These are phyloP conservation scores for Listrodromus nycthemerus DNA, from an alignment of 2,888 invertebrate genomes.

Conservation along the genomic window DNA sequence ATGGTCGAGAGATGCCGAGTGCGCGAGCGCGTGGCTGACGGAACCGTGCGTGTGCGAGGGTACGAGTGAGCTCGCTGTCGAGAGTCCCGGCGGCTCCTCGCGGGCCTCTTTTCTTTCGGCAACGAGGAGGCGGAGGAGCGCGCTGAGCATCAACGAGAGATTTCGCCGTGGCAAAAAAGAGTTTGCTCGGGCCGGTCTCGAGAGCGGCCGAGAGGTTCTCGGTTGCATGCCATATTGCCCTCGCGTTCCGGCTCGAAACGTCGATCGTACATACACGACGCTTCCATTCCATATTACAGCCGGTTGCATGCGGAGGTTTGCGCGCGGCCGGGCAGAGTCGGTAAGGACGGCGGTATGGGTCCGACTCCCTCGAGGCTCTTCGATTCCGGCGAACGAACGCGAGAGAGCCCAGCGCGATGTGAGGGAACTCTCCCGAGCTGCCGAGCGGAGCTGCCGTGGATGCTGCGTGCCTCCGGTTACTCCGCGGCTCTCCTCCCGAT, in stretches of 20 bases:
- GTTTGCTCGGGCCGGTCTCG: background rate
- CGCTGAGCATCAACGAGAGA: conserved; percentile 46
- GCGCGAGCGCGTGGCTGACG: conserved; percentile 67
- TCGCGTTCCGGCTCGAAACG: conserved; percentile 14
- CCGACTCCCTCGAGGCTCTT: conserved; percentile 60
- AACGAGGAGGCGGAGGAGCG: background rate
- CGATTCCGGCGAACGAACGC: conserved; percentile 52
- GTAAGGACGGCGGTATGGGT: conserved; percentile 18
- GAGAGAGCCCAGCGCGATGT: conserved; percentile 43
- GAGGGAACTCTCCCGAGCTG: conserved; percentile 51
- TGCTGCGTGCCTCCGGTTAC: conserved; percentile 64
- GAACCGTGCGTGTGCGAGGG: conserved; percentile 64
- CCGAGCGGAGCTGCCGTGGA: background rate
- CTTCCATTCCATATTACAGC: conserved; percentile 26
- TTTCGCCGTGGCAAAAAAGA: conserved; percentile 45
- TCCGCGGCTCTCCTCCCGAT: conserved; percentile 46
- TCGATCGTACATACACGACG: background rate
- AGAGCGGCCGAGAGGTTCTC: conserved; percentile 42
- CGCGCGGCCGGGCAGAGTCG: conserved; percentile 5
- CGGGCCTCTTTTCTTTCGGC: conserved; percentile 36
- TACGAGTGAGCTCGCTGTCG: conserved; percentile 18
- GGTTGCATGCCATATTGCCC: conserved; percentile 65
- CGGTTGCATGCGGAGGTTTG: background rate
- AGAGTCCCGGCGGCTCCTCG: conserved; percentile 39
- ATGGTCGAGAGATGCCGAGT: conserved; percentile 21